A percentile compares a stretch with the other conserved stretches of the same genome.
These are phyloP conservation scores for Ranitomeya variabilis DNA, from an alignment of 2,113 vertebrate genomes.

Conservation along the genomic window DNA sequence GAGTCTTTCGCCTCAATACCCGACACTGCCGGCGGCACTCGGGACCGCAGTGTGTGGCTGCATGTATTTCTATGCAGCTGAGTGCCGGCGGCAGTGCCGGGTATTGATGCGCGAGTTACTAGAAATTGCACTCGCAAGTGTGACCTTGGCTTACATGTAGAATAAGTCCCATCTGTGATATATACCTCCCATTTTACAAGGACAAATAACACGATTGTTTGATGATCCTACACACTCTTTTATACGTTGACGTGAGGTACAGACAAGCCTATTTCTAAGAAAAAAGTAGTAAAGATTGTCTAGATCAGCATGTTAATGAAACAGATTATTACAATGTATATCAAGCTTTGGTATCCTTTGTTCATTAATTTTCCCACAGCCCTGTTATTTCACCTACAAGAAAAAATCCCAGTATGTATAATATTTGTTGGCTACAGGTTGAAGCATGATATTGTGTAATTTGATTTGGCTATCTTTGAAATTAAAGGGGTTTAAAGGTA, in stretches of 20 bases:
- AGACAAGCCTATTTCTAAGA: neutral
- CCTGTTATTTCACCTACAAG: neutral
- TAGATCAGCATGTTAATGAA: neutral
- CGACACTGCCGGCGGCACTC: no score
- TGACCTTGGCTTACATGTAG: neutral
- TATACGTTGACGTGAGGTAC: neutral
- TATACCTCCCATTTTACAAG: neutral
- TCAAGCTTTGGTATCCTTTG: neutral
- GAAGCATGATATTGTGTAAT: conserved; percentile 8
- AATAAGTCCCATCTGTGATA: neutral
- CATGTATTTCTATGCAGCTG: no score
- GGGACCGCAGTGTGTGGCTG: no score
- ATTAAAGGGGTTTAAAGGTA: neutral
- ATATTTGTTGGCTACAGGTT: neutral
- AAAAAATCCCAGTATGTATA: neutral
- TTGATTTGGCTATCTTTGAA: neutral
- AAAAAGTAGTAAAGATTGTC: neutral
- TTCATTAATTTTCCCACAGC: neutral
- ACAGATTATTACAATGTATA: neutral
- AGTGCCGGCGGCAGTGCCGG: no score
- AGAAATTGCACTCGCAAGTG: no score
- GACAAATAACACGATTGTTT: neutral
- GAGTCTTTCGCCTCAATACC: no score
- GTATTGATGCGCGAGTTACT: no score
- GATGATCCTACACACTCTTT: neutral